phyloP scores from a whole-genome alignment of 2,797 vertebrate genomes.

The Borostomias antarcticus region DNA sequence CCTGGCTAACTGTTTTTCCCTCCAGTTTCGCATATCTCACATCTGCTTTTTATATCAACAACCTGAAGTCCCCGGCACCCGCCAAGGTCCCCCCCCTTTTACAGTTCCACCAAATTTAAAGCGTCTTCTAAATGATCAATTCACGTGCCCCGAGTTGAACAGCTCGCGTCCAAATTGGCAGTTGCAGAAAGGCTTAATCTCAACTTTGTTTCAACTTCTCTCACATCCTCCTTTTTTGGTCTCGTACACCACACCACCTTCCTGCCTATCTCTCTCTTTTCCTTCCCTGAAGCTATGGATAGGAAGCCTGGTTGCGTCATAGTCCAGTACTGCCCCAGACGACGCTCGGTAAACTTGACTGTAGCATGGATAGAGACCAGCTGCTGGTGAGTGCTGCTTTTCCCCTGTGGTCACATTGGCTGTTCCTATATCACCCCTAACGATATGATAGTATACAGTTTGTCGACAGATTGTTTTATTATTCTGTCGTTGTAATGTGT shows the following conservation, averaged over 20 bases:
- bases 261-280: constrained; percentile 54
- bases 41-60: constrained; percentile 72
- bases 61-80: constrained; percentile 42
- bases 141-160: constrained; percentile 48
- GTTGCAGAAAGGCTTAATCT: constrained; percentile 31
- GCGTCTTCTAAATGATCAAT: constrained; percentile 50
- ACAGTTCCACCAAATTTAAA: constrained; percentile 35
- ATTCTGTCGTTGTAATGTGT: background rate
- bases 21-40: constrained; percentile 63
- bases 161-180: constrained; percentile 33
- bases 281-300: constrained; percentile 72
- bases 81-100: constrained; percentile 15
- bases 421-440: background rate
- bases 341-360: constrained; percentile 57
- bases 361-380: constrained; percentile 52
- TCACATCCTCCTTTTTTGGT: constrained; percentile 65
- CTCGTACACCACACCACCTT: constrained; percentile 53
- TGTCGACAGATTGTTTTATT: background rate
- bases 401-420: constrained; percentile 14
- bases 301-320: constrained; percentile 67
- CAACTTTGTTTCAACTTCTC: constrained; percentile 20
- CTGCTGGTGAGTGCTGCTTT: constrained; percentile 61
- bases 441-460: background rate
- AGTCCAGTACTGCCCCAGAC: constrained; percentile 51
- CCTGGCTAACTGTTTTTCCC: constrained; percentile 35